These are phyloP conservation scores for Thymelicus lineola DNA, from an alignment of 2,888 invertebrate species.

Conservation along the genomic window DNA sequence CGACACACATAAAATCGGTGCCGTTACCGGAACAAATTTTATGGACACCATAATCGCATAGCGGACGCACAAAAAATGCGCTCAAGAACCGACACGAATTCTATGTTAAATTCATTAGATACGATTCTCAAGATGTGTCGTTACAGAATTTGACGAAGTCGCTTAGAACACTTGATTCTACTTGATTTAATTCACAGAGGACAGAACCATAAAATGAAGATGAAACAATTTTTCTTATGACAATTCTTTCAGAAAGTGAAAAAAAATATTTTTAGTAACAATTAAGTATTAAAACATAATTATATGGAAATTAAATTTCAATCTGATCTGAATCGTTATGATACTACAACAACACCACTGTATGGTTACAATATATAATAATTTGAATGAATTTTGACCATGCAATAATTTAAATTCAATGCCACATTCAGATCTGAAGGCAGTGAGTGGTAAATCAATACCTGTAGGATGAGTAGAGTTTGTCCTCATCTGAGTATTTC, in stretches of 20 bases:
- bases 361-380: too few species aligned
- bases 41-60: slow-evolving; percentile 36
- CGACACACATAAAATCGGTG: slow-evolving; percentile 16
- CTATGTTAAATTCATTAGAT: slow-evolving; percentile 48
- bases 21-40: slow-evolving; percentile 37
- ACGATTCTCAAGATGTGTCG: slow-evolving; percentile 52
- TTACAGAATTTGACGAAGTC: slow-evolving; percentile 33
- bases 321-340: not conserved
- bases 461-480: too few species aligned
- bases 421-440: too few species aligned
- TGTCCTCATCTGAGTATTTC: too few species aligned
- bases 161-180: not conserved
- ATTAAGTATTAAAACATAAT: not conserved
- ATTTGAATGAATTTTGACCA: too few species aligned
- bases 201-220: too few species aligned
- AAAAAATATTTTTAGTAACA: too few species aligned
- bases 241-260: not conserved
- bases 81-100: slow-evolving; percentile 35
- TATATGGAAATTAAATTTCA: not conserved
- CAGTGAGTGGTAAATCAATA: too few species aligned
- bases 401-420: too few species aligned
- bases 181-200: not conserved
- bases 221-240: not conserved
- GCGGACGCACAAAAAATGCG: slow-evolving; percentile 34
- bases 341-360: too few species aligned